Base-by-base conservation (phyloP, 2,888 invertebrate genomes). In the Hoplodrina ambigua region DNA sequence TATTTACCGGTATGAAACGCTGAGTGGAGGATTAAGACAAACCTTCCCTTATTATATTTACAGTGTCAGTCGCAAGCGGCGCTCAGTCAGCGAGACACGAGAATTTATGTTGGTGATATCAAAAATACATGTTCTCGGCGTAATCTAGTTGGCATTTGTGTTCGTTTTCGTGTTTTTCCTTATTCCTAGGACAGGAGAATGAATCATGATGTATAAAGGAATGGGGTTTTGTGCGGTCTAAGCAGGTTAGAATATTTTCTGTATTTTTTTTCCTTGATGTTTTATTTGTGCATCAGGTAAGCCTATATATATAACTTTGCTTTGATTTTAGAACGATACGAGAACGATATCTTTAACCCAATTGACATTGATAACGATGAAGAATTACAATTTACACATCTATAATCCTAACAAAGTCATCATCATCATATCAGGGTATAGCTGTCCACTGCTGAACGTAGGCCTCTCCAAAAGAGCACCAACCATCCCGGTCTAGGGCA, bases 21-120 rank as follows among this genome's bases (percentile, higher is more conserved):
- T 84, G 75, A 79, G 69, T 80, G 19, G 69, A 70, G 75, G 82
- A 82, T 82, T 76, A 69, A 81, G 83, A 77, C 72, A 79, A 57
- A 74, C 72, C 50, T 50, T n/a, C 64, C 57, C 71, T 81, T 81
- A 84, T 78, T 74, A 83, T 77, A 81, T 84, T 75, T 57, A 59
- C 59, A 56, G 58, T 67, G 81, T 80, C 77, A 81, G 30, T 67
- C 57, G 55, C 74, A 84, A 74, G 53, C 50, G 69, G 59, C 56
- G 83, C 73, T 80, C 60, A 68, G 65, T 82, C 73, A 74, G 85
- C 71, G 50, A 49, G 67, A 56, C 70, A 59, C 7, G 60, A 60
- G 52, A 79, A 82, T 81, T 74, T 84, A 69, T 80, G 69, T 52
- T 54, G n/a, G 37, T 56, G 37, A 61, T 69, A 76, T 75, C 50